A percentile compares a stretch with the other conserved stretches of the same genome.
phyloP scores from a whole-genome alignment of 2,797 vertebrate species.

The Zenarchopterus dispar region DNA sequence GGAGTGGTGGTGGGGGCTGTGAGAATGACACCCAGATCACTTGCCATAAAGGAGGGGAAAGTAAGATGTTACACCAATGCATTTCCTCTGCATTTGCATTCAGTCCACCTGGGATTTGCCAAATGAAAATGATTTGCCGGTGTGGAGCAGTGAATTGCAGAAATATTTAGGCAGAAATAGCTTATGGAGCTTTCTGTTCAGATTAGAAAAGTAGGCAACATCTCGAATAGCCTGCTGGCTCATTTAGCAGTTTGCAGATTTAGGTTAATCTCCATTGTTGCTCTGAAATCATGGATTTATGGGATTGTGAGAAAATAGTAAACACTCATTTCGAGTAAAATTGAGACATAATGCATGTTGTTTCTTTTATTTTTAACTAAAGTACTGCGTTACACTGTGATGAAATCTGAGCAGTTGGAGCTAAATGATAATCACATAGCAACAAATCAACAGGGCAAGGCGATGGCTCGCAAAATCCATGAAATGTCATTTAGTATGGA shows the following conservation, averaged over 20 bases:
- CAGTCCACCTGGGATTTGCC: conserved; percentile 50
- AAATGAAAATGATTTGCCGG: conserved; percentile 50
- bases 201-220: conserved; percentile 23
- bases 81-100: conserved; percentile 61
- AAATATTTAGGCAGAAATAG: conserved; percentile 17
- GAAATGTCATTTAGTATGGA: conserved; percentile 82
- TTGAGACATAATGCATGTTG: conserved; percentile 3
- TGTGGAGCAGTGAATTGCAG: conserved; percentile 16
- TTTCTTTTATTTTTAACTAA: conserved; percentile 4
- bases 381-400: conserved; percentile 11
- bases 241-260: conserved; percentile 43
- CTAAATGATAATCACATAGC: conserved; percentile 72
- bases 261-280: conserved; percentile 63
- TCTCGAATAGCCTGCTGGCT: conserved; percentile 36
- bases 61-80: conserved; percentile 68
- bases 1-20: conserved; percentile 52
- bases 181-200: conserved; percentile 2
- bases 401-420: conserved; percentile 40
- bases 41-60: conserved; percentile 61
- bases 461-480: conserved; percentile 73
- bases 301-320: conserved; percentile 10
- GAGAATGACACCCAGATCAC: conserved; percentile 72
- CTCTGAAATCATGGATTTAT: conserved; percentile 30
- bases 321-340: conserved; percentile 2
- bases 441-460: conserved; percentile 73